Base-by-base conservation (phyloP, 1,140 invertebrate species). In the Nephotettix cincticeps region DNA sequence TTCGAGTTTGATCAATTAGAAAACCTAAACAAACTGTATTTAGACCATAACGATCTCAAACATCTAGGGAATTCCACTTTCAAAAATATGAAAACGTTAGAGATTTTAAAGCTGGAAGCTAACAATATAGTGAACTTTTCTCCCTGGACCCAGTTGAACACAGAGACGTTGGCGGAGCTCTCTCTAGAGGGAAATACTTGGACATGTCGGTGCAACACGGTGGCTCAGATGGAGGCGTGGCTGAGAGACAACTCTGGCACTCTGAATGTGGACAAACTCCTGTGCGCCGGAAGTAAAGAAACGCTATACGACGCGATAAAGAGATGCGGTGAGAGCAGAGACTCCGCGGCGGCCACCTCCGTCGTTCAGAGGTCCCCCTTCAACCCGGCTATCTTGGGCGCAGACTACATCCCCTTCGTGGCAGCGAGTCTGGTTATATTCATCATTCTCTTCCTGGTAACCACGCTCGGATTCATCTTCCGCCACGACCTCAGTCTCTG, bases 351-450 rank as follows among this genome's bases (percentile, higher is more conserved):
- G 45, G 87, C 87, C 17, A 86, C 89, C 14, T 86, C 85, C 1
- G 84, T 88, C 9, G 83, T 88, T 32, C 86, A 86, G 77, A 81
- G 85, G 69, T 86, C 86, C 74, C 83, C 86, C 21, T 81, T 85
- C 72, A 85, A 85, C 21, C 86, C 82, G 69, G 85, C 83, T 71
- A 74, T 84, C 25, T 77, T 85, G 19, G 85, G 83, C 19, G 84
- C 83, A 23, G 87, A 85, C 76, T 93, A 91, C 77, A 87, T 93
- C 76, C 90, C 91, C 0, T 82, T 92, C 21, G 82, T 90, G 65
- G 90, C 91, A 30, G 90, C 90, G 47, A 85, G 90, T 68, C 83
- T 93, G 56, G 88, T 92, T 36, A 84, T 89, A n/a, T 80, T 92
- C 28, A 88, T 91, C 56, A 80, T 91, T 13, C 83, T 93, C 29